These are phyloP conservation scores for Pyrgilauda ruficollis DNA, from an alignment of 2,113 vertebrate genomes.

Conservation along the genomic window DNA sequence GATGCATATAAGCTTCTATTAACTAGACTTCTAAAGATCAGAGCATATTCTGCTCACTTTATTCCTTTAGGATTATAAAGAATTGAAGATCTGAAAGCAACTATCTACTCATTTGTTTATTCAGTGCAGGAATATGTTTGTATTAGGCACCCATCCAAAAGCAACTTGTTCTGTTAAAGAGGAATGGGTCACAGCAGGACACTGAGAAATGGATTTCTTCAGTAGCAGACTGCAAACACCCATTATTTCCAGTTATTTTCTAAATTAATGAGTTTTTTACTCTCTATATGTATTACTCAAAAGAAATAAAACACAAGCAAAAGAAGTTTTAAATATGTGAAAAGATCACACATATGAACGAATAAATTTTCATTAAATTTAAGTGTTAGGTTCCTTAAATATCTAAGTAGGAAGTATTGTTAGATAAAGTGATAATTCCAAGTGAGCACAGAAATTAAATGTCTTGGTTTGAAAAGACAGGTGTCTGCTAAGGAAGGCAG, in stretches of 20 bases:
- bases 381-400: background rate
- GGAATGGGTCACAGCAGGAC: constrained; percentile 62
- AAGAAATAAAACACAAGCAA: background rate
- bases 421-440: background rate
- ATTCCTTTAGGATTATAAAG: constrained; percentile 61
- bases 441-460: background rate
- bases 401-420: background rate
- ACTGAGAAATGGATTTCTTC: constrained; percentile 41
- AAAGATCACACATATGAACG: background rate
- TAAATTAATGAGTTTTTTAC: constrained; percentile 41
- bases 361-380: background rate
- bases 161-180: constrained; percentile 44
- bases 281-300: background rate
- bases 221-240: constrained; percentile 42
- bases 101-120: constrained; percentile 49
- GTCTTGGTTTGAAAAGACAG: too few species aligned
- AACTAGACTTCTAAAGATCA: constrained; percentile 38
- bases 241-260: constrained; percentile 53
- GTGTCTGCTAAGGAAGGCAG: too few species aligned
- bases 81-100: constrained; percentile 46
- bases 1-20: constrained; percentile 19
- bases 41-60: constrained; percentile 4
- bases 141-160: constrained; percentile 59
- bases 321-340: background rate
- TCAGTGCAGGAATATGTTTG: constrained; percentile 42